Evolutionary conservation across 2,888 invertebrate species (phyloP).

Genomic region (Baronia brevicornis): DNA sequence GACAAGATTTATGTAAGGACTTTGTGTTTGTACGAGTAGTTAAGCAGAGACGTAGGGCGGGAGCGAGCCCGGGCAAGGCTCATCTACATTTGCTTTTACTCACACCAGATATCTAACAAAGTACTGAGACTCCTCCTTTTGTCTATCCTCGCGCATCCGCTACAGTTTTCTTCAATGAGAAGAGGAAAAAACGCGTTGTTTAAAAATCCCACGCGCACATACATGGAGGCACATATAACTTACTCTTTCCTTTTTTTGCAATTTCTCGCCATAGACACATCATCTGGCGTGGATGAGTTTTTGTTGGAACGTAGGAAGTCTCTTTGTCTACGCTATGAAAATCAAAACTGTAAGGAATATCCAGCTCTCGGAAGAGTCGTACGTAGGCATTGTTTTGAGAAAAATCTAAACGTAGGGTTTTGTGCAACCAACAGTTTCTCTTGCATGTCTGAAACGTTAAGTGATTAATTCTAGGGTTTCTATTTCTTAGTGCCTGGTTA

Average conservation of each 20-base stretch:
- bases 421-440: conserved; percentile 34
- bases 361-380: conserved; percentile 42
- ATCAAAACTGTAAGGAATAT: conserved; percentile 71
- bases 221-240: conserved; percentile 40
- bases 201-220: conserved; percentile 57
- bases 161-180: conserved; percentile 59
- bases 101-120: conserved; percentile 58
- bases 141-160: conserved; percentile 64
- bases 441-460: conserved; percentile 56
- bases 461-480: conserved; percentile 48
- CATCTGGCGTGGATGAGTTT: conserved; percentile 73
- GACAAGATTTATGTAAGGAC: conserved; percentile 74
- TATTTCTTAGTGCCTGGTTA: conserved; percentile 3
- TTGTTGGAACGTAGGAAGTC: conserved; percentile 68
- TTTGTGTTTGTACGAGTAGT: conserved; percentile 72
- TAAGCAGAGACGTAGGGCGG: conserved; percentile 47
- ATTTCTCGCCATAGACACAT: conserved; percentile 73
- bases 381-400: conserved; percentile 59
- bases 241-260: conserved; percentile 58
- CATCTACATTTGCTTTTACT: conserved; percentile 68
- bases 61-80: conserved; percentile 37
- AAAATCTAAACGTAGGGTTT: conserved; percentile 60
- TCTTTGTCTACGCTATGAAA: conserved; percentile 69
- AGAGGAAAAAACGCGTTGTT: conserved; percentile 56
- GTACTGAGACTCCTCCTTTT: conserved; percentile 56